Evolutionary conservation across 2,888 invertebrate species (phyloP), one percentile per base, ranked within the genome.

Genomic region (Leucophora obtusa): DNA sequence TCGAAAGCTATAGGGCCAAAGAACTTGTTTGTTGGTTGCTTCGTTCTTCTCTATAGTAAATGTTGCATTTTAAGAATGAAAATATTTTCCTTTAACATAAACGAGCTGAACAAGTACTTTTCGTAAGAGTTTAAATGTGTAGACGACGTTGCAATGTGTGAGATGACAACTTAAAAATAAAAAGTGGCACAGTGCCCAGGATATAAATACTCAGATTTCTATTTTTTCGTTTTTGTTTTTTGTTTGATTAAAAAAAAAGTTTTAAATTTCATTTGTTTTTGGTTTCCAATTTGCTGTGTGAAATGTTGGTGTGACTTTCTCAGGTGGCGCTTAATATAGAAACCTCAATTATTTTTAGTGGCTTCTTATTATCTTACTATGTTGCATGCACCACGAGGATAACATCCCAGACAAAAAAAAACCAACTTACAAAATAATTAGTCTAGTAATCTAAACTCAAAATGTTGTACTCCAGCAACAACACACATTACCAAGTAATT

Each of bases 121-220:
- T 51, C 8, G 7, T 8, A 21, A 17, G 14, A 21, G 2, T 68
- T 62, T 43, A 6, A n/a, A n/a, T 47, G 14, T 15, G 15, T 60
- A 33, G 38, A 11, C 17, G 21, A 17, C 24, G 62, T 66, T 63
- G 18, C 28, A 54, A 28, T 66, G 35, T 24, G 24, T 71, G 70
- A 71, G 43, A 66, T 56, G 63, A 71, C 66, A 79, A 70, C 53
- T 73, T 68, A 24, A 60, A 60, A 69, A 58, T 17, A 38, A 54
- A 69, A 76, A 70, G 75, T 80, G 79, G 72, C 82, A 79, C 73
- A 82, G 75, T 82, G 66, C 56, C 75, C 82, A 83, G 83, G 82
- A 82, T 78, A 78, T 15, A 74, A 74, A 66, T 68, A 65, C 74
- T 74, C 59, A 68, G 63, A 56, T 77, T 73, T 80, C 71, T 65